Conservation (phyloP, 2,888 invertebrate species). For the Oxytorus armatus region DNA sequence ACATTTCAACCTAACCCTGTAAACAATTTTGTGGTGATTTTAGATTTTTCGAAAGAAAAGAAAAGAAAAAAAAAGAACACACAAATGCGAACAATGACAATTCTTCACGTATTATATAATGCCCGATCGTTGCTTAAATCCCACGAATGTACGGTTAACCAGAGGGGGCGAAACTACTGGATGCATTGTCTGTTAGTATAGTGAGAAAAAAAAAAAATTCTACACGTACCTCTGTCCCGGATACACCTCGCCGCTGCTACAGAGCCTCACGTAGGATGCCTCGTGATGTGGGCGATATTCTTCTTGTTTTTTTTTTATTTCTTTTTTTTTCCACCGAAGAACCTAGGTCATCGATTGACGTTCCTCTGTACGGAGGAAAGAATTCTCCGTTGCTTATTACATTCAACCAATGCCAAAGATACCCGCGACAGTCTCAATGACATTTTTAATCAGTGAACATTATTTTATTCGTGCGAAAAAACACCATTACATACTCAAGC, state of each 20-base stretch:
- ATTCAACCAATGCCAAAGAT: slow-evolving; percentile 7
- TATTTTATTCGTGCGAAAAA: too few relatives aligned
- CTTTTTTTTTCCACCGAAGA: neutral
- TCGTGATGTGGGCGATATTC: slow-evolving; percentile 46
- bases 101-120: too few relatives aligned
- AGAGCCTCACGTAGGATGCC: slow-evolving; percentile 43
- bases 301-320: slow-evolving; percentile 30
- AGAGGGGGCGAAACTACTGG: slow-evolving; percentile 28
- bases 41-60: too few relatives aligned
- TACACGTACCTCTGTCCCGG: slow-evolving; percentile 15
- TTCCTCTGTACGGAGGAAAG: neutral
- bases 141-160: slow-evolving; percentile 44
- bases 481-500: too few relatives aligned
- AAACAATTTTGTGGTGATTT: too few relatives aligned
- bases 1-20: too few relatives aligned
- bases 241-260: slow-evolving; percentile 37
- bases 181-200: slow-evolving; percentile 31
- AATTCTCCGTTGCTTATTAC: slow-evolving; percentile 1
- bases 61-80: too few relatives aligned
- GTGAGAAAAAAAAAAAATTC: slow-evolving; percentile 19
- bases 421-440: slow-evolving; percentile 8
- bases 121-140: slow-evolving; percentile 4
- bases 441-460: neutral
- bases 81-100: too few relatives aligned
- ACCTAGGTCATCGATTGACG: slow-evolving; percentile 39